A percentile compares a stretch with the other conserved stretches of the same genome.
phyloP scores from a whole-genome alignment of 1,140 invertebrate species.

The Cardiocondyla obscurior region DNA sequence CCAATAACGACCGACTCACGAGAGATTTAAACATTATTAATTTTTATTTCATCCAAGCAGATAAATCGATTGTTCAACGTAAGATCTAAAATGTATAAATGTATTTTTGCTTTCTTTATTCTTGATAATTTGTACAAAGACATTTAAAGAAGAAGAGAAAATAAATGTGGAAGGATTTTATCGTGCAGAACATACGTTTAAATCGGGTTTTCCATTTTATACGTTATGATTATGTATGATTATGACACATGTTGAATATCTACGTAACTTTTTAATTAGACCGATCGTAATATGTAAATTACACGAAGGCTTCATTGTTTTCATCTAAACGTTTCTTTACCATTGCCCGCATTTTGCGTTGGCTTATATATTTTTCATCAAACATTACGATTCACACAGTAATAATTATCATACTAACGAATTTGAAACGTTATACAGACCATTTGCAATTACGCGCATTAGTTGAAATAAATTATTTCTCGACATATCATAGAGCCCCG shows the following conservation, averaged over 20 bases:
- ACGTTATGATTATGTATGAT: slow-evolving; percentile 19
- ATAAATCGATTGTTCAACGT: background rate
- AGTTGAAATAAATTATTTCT: slow-evolving; percentile 19
- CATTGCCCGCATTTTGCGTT: background rate
- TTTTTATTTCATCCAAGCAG: slow-evolving; percentile 32
- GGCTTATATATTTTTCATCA: background rate
- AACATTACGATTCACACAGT: background rate
- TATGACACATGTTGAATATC: slow-evolving; percentile 8
- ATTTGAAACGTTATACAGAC: background rate
- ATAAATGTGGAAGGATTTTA: background rate
- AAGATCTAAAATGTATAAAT: background rate
- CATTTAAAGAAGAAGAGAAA: background rate
- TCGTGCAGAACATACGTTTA: background rate
- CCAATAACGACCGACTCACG: slow-evolving; percentile 4
- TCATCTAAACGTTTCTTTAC: background rate
- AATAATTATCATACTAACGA: background rate
- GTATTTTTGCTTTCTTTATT: background rate
- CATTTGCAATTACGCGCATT: slow-evolving; percentile 20
- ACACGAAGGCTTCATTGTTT: background rate
- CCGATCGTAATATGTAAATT: background rate
- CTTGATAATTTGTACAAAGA: background rate
- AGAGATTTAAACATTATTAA: slow-evolving; percentile 14
- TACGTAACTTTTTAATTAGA: slow-evolving; percentile 6
- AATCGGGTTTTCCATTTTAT: background rate
- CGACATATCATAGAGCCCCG: background rate